Evolutionary conservation across 2,888 invertebrate genomes (phyloP), one percentile per base, ranked within the genome.

Genomic region (Andrena bicolor): DNA sequence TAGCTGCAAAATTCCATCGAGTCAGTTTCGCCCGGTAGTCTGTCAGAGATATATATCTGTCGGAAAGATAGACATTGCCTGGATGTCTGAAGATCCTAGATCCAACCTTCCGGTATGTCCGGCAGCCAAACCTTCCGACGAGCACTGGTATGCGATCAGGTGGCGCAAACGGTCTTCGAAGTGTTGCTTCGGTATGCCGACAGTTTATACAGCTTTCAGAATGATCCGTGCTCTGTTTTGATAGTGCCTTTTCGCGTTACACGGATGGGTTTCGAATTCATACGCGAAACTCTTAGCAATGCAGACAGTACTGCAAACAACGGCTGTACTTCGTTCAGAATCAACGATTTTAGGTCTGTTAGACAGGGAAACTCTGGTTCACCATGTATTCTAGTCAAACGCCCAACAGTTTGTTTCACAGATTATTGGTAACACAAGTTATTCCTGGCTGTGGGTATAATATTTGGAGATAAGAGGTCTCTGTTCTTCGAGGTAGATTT

Each of bases 131-230:
- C 70, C 81, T 81, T 87, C 85, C 84, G 88, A 76, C 81, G 79
- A 86, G 85, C 89, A 84, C 86, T 82, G 92, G 91, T 88, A 92
- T 92, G 91, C 89, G 89, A 86, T 86, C 85, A 91, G 90, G 90
- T 90, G 91, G 85, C 87, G 69, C 83, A 82, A 88, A 86, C 86
- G 86, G 83, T 76, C 85, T 80, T 80, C 76, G 88, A 88, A 89
- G 90, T 90, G 90, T 90, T 89, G 88, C 88, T 77, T 75, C 72
- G 89, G 90, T 86, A 90, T 90, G 88, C 76, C 82, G 85, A 82
- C 84, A 87, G 88, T 85, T 86, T 72, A 78, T 70, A 64, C 56
- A 60, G 66, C 41, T 71, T 68, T 76, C 68, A 65, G 65, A 66
- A 65, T 77, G 80, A 85, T 85, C 86, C 83, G 56, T n/a, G 49